phyloP scores from a whole-genome alignment of 2,888 invertebrate genomes.

The Rhingia campestris region DNA sequence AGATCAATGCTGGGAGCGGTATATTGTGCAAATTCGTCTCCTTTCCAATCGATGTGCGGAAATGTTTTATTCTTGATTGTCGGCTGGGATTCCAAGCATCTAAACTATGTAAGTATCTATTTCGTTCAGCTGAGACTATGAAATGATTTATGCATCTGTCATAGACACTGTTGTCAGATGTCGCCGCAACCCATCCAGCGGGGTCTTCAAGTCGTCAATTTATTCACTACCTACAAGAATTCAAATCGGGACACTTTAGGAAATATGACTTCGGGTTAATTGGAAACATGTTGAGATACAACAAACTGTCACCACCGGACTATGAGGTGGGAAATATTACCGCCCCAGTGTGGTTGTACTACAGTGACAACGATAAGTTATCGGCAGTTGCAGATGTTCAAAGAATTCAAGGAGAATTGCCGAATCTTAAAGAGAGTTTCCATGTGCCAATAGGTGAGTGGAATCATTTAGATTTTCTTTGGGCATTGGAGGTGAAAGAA shows the following conservation, averaged over 20 bases:
- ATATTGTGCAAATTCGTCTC: conserved; percentile 85
- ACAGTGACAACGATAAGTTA: conserved; percentile 87
- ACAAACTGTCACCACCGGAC: conserved; percentile 84
- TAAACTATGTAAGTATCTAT: conserved; percentile 80
- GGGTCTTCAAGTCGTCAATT: conserved; percentile 88
- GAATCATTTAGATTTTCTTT: conserved; percentile 88
- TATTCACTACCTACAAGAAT: conserved; percentile 88
- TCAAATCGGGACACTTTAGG: conserved; percentile 83
- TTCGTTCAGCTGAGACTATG: conserved; percentile 71
- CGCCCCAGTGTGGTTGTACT: conserved; percentile 87
- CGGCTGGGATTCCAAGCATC: conserved; percentile 80
- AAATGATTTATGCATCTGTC: conserved; percentile 84
- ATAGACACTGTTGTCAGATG: conserved; percentile 87
- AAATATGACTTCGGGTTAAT: conserved; percentile 85
- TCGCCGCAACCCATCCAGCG: conserved; percentile 87
- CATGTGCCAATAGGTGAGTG: conserved; percentile 84
- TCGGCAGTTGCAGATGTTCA: conserved; percentile 84
- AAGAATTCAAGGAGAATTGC: conserved; percentile 82
- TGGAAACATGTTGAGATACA: conserved; percentile 84
- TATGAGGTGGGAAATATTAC: conserved; percentile 85
- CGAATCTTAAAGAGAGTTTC: conserved; percentile 83
- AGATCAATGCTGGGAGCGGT: conserved; percentile 79
- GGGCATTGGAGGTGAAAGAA: conserved; percentile 85
- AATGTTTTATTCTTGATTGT: conserved; percentile 79
- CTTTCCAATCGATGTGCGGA: conserved; percentile 78